These are phyloP conservation scores for Spodoptera exigua DNA, from an alignment of 2,888 invertebrate species.

Conservation along the genomic window DNA sequence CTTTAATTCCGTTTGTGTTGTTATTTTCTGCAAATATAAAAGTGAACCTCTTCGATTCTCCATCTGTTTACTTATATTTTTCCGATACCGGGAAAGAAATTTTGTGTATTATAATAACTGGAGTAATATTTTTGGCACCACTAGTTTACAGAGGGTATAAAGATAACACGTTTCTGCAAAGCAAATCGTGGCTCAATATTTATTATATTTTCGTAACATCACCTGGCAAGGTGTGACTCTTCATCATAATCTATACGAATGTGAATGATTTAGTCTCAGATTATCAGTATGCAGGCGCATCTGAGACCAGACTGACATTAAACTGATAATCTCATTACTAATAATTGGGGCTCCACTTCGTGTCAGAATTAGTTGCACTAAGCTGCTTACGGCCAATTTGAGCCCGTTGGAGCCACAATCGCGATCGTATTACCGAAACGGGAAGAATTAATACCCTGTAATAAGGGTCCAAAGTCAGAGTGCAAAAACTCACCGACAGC, in stretches of 20 bases:
- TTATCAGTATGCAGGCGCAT: conserved; percentile 27
- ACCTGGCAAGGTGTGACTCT: conserved; percentile 13
- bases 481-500: conserved; percentile 19
- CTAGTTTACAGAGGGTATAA: too few relatives aligned
- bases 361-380: conserved; percentile 64
- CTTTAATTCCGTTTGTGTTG: too few relatives aligned
- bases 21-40: too few relatives aligned
- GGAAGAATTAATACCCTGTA: conserved; percentile 53
- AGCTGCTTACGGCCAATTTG: conserved; percentile 68
- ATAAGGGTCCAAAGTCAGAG: conserved; percentile 33
- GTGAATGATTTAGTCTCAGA: conserved; percentile 24
- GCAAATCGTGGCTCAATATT: too few relatives aligned
- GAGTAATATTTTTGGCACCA: too few relatives aligned
- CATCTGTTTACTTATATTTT: too few relatives aligned
- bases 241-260: conserved; percentile 28
- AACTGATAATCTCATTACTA: conserved; percentile 65
- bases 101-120: too few relatives aligned
- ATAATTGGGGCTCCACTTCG: conserved; percentile 59
- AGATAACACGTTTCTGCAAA: too few relatives aligned
- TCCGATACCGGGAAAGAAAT: too few relatives aligned
- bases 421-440: conserved; percentile 56
- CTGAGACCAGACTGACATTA: conserved; percentile 54
- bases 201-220: too few relatives aligned
- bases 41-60: too few relatives aligned
- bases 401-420: conserved; percentile 51